Base-by-base conservation (phyloP, 2,113 vertebrate genomes). In the Grantiella picta region DNA sequence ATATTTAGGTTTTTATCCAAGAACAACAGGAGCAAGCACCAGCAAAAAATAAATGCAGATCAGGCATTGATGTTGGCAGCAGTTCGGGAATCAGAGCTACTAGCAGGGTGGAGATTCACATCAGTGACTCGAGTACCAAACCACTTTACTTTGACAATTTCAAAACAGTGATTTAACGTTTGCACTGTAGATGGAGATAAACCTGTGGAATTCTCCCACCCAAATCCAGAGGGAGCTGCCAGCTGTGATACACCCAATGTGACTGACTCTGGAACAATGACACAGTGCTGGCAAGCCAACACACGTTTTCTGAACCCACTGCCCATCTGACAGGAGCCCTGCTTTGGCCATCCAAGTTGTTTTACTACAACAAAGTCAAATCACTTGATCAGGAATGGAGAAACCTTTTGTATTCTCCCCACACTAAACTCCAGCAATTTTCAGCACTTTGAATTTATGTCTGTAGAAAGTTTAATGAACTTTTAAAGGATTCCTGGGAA, bases 271-370 rank as follows among this genome's bases (percentile, higher is more conserved):
- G 22, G 47, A 81, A 64, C 57, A 44, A 19, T 12, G 13, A 15
- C 22, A 38, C 0, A 0, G 8, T 42, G 40, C 54, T 66, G 63
- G 86, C 70, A 83, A 83, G 60, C 27, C 81, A 59, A 10, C 1
- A 5, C 4, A 12, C 0, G 0, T 24, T 42, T 76, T n/a, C 59
- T 16, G 7, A 60, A 50, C 31, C 52, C 24, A 18, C 47, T 5
- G 31, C 14, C 20, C 50, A 54, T 35, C 1, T 12, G 13, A 60
- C 10, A 73, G n/a, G 25, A 77, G 24, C 65, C 38, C 35, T 8
- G 6, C 15, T 22, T 22, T 36, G 61, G 47, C 10, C 49, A 42
- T 24, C 31, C 35, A 38, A 19, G 9, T 11, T 57, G 24, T 57
- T 83, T 47, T 36, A 66, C 33, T 54, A 18, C 31, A 75, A 52